Evolutionary conservation across 2,888 invertebrate species (phyloP), one percentile per base, ranked within the genome.

Genomic region (Agrilus mali): DNA sequence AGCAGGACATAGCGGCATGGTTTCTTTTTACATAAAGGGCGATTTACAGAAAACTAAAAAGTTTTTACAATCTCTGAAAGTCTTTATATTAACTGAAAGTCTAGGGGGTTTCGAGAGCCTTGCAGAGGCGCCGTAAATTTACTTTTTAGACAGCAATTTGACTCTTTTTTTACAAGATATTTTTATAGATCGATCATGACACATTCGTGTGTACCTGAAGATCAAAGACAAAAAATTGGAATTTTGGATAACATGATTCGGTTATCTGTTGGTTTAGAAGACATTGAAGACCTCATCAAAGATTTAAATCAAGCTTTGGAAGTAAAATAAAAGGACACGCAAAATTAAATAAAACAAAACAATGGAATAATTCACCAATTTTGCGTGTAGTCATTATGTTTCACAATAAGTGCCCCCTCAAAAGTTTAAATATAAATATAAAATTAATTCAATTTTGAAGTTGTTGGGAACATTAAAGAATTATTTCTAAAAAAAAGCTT

Each of bases 51-150:
- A 88, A 53, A 80, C 88, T 0, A 72, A 72, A 44, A 80, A 72
- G 43, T 86, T 96, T 59, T 68, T 94, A 16, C 75, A 78, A 52
- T 64, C 78, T 6, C 67, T 94, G 27, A 83, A 89, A 69, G 55
- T 92, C 17, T 92, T 95, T 64, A 80, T 76, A 1, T 66, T 94
- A 41, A 96, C 96, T 4, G 96, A 95, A 64, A 95, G 94, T 60
- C 75, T 98, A 47, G 97, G 97, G 39, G 95, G 95, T 43, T 92
- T 84, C 58, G 95, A 97, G 63, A 93, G 92, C 61, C 75, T 97
- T 50, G 89, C 92, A 3, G 94, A 95, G 71, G 72, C 95, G 52
- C 96, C 96, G 85, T 89, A 71, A 78, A 84, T 77, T 47, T 4
- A 27, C 2, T 27, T 27, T 27, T 10, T 3, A 10, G 33, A 32